Percentiles rank a stretch among this genome's conserved stretches.
These are phyloP conservation scores for Trichonephila inaurata DNA, from an alignment of 1,140 invertebrate genomes.

Conservation along the genomic window DNA sequence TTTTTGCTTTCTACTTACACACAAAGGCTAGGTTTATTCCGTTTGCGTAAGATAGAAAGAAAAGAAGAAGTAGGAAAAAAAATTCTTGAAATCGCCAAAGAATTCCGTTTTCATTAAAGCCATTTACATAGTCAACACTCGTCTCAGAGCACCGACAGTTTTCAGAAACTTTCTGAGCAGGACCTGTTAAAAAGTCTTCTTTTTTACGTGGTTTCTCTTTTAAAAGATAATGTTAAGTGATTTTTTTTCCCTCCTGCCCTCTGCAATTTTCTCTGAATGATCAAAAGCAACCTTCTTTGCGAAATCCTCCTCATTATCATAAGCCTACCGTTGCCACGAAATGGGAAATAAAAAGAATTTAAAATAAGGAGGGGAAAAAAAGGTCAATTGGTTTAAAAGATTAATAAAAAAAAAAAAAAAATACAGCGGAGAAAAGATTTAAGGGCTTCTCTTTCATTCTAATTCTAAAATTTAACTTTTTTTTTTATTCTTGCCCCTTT, in stretches of 20 bases:
- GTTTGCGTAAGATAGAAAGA: neutral
- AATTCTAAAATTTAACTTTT: constrained; percentile 37
- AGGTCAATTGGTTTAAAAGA: constrained; percentile 69
- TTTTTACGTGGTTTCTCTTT: constrained; percentile 22
- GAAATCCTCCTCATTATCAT: constrained; percentile 55
- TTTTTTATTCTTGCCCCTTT: constrained; percentile 9
- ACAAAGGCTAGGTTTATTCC: constrained; percentile 17
- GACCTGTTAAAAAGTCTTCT: neutral
- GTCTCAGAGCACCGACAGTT: neutral
- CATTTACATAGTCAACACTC: constrained; percentile 58
- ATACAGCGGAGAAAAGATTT: constrained; percentile 12
- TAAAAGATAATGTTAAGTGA: constrained; percentile 44
- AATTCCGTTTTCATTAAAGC: constrained; percentile 58
- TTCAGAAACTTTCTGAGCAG: constrained; percentile 7
- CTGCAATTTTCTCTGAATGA: neutral
- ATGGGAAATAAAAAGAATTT: neutral
- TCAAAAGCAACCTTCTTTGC: constrained; percentile 52
- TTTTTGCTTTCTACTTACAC: neutral
- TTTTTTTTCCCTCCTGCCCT: constrained; percentile 11
- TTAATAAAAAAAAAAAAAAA: constrained; percentile 23
- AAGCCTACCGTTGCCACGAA: constrained; percentile 35
- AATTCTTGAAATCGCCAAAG: neutral
- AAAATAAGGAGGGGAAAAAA: neutral
- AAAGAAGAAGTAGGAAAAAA: neutral
- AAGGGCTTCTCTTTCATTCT: constrained; percentile 48